These are phyloP conservation scores for Herpailurus yagouaroundi DNA, from an alignment of 2,113 vertebrate genomes.

Conservation along the genomic window DNA sequence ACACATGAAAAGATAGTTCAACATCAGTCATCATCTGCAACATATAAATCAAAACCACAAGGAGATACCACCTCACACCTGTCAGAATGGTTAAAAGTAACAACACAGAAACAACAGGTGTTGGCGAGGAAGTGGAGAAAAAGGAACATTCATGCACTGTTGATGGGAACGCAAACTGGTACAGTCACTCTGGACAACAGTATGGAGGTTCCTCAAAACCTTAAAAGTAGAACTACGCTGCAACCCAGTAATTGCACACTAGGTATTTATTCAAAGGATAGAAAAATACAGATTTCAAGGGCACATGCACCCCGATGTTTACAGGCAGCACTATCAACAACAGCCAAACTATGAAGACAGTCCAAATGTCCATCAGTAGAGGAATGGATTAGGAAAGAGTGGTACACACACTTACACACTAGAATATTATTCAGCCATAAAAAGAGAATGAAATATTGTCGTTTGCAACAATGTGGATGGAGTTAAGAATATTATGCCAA, in stretches of 20 bases:
- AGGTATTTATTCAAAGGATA: background rate
- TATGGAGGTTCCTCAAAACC: background rate
- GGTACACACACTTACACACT: background rate
- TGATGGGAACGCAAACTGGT: background rate
- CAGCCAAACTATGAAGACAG: background rate
- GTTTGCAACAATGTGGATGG: background rate
- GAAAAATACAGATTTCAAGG: background rate
- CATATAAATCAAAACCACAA: background rate
- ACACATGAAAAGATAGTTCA: background rate
- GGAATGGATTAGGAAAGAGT: background rate
- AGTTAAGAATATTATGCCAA: background rate
- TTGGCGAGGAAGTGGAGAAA: background rate
- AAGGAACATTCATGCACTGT: background rate
- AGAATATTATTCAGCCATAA: background rate
- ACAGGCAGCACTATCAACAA: background rate
- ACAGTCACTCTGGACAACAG: background rate
- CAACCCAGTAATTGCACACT: background rate
- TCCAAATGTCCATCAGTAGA: background rate
- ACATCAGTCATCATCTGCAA: too few relatives aligned
- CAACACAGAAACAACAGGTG: background rate
- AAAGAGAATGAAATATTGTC: background rate
- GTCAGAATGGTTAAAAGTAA: background rate
- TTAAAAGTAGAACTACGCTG: background rate
- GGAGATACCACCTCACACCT: background rate
- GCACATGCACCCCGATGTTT: background rate